phyloP scores from a whole-genome alignment of 1,140 invertebrate genomes.

The Leptinotarsa lineolata region DNA sequence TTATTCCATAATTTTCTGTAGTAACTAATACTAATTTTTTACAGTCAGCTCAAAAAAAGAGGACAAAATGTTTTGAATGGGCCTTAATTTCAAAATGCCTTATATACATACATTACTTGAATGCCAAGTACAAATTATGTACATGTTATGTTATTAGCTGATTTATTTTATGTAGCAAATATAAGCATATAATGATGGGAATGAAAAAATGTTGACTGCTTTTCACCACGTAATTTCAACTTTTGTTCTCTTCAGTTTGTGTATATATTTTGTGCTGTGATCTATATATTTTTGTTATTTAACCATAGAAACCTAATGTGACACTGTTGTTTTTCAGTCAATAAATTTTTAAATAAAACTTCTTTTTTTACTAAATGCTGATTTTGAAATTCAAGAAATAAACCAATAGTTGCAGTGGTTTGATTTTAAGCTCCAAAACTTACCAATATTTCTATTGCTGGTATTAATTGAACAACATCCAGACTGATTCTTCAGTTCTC shows the following conservation, averaged over 20 bases:
- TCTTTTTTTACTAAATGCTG: background rate
- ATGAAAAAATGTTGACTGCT: slow-evolving; percentile 24
- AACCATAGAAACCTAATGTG: slow-evolving; percentile 23
- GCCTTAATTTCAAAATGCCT: too few relatives aligned
- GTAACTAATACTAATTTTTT: too few relatives aligned
- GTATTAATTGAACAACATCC: too few relatives aligned
- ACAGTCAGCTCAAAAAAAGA: too few relatives aligned
- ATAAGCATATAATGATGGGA: slow-evolving; percentile 25
- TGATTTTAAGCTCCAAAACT: background rate
- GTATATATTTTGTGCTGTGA: slow-evolving; percentile 51
- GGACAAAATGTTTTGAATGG: too few relatives aligned
- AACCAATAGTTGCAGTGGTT: background rate
- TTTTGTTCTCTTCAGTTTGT: slow-evolving; percentile 32
- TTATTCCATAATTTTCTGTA: too few relatives aligned
- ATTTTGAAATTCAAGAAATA: background rate
- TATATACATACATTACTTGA: too few relatives aligned
- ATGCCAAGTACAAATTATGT: slow-evolving; percentile 23
- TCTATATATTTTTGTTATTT: slow-evolving; percentile 29
- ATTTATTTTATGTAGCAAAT: slow-evolving; percentile 41
- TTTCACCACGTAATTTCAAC: slow-evolving; percentile 28
- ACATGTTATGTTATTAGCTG: slow-evolving; percentile 31
- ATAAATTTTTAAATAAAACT: slow-evolving; percentile 13
- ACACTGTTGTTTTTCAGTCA: slow-evolving; percentile 25
- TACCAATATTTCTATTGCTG: too few relatives aligned
- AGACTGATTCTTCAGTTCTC: too few relatives aligned